Conservation (phyloP, 2,888 invertebrate genomes). For the Pollenia amentaria region DNA sequence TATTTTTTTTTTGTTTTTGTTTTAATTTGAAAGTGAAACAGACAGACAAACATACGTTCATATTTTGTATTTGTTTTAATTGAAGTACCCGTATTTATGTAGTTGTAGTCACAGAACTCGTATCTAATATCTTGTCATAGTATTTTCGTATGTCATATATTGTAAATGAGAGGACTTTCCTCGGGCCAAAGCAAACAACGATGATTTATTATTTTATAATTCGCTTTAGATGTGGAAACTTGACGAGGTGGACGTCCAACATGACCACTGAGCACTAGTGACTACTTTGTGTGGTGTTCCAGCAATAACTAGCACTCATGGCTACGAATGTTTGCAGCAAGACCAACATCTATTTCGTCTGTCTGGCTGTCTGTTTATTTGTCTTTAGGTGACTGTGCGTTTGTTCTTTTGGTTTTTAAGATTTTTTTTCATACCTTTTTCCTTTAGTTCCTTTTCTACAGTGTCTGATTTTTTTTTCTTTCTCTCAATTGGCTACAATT, state of each 20-base stretch:
- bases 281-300: slow-evolving; percentile 57
- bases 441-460: slow-evolving; percentile 28
- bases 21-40: slow-evolving; percentile 46
- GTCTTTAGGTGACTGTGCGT: slow-evolving; percentile 43
- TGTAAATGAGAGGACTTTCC: slow-evolving; percentile 73
- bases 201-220: slow-evolving; percentile 77
- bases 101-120: neutral
- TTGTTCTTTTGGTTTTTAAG: slow-evolving; percentile 39
- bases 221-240: slow-evolving; percentile 75
- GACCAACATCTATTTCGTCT: slow-evolving; percentile 44
- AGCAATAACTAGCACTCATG: slow-evolving; percentile 42
- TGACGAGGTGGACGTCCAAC: slow-evolving; percentile 75
- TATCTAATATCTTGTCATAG: slow-evolving; percentile 64
- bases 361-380: slow-evolving; percentile 24
- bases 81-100: slow-evolving; percentile 23
- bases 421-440: slow-evolving; percentile 2
- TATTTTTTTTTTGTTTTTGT: neutral
- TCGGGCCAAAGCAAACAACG: slow-evolving; percentile 71
- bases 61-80: slow-evolving; percentile 26
- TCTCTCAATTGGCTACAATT: slow-evolving; percentile 64
- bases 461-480: slow-evolving; percentile 12
- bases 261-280: slow-evolving; percentile 71
- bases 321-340: slow-evolving; percentile 44
- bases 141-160: slow-evolving; percentile 60
- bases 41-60: neutral